Evolutionary conservation across 2,113 vertebrate species (phyloP).

Genomic region (Herpetotheres cachinnans): DNA sequence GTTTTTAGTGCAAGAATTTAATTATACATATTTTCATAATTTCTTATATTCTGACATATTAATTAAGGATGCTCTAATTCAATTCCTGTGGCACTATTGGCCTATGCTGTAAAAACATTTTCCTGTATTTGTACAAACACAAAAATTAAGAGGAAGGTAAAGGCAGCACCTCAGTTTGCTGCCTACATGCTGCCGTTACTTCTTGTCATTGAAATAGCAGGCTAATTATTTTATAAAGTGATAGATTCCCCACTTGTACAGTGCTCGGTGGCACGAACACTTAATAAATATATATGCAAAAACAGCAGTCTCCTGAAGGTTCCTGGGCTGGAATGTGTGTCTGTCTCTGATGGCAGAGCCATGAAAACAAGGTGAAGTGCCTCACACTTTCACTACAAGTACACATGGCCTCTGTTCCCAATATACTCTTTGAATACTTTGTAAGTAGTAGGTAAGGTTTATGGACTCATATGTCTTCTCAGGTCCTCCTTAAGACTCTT

Average conservation of each 20-base stretch:
- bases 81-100: conserved; percentile 56
- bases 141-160: conserved; percentile 66
- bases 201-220: not conserved
- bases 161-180: conserved; percentile 30
- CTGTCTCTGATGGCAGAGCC: not conserved
- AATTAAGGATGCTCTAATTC: conserved; percentile 77
- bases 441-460: not conserved
- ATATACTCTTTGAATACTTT: not conserved
- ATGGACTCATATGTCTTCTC: not conserved
- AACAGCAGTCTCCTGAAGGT: not conserved
- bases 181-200: not conserved
- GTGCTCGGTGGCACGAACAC: not conserved
- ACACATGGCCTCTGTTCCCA: not conserved
- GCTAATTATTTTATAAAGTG: conserved; percentile 39
- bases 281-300: conserved; percentile 41
- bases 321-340: not conserved
- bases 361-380: not conserved
- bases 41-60: conserved; percentile 78
- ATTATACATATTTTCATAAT: conserved; percentile 79
- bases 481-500: not conserved
- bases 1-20: conserved; percentile 73
- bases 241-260: not conserved
- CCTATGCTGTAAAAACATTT: conserved; percentile 76
- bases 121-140: conserved; percentile 71
- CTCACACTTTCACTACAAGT: not conserved